Evolutionary conservation across 1,140 invertebrate species (phyloP).

Genomic region (Lutraria rhynchaena): DNA sequence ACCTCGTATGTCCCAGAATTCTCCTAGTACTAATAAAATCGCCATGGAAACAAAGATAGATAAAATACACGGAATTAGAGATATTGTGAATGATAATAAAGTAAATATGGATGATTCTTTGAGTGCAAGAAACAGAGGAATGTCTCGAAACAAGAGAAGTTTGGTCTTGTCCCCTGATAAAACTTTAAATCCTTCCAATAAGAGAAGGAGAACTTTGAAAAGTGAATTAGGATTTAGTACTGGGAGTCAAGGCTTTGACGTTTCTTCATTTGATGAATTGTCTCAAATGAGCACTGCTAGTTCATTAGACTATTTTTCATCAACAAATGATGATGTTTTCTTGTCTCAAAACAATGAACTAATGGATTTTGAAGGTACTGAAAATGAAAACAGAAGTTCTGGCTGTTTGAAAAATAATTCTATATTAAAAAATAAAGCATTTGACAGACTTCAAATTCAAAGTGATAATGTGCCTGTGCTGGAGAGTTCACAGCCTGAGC

Average conservation of each 20-base stretch:
- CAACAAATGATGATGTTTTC: slow-evolving; percentile 69
- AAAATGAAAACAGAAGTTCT: neutral
- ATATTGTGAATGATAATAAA: neutral
- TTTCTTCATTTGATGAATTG: slow-evolving; percentile 35
- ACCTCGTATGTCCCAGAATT: slow-evolving; percentile 14
- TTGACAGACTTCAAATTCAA: neutral
- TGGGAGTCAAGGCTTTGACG: slow-evolving; percentile 52
- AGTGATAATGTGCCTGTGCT: neutral
- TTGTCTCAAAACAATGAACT: slow-evolving; percentile 6
- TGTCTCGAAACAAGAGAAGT: slow-evolving; percentile 21
- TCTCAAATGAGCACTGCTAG: slow-evolving; percentile 52
- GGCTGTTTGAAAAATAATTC: neutral
- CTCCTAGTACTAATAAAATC: slow-evolving; percentile 24
- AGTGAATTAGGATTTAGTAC: neutral
- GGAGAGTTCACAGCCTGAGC: neutral
- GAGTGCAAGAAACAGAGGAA: neutral
- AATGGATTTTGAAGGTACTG: neutral
- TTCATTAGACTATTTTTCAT: slow-evolving; percentile 64
- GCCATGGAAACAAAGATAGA: neutral
- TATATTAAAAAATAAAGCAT: slow-evolving; percentile 7
- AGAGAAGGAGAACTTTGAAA: slow-evolving; percentile 19
- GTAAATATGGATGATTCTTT: neutral
- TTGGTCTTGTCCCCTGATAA: slow-evolving; percentile 24
- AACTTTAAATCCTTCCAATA: slow-evolving; percentile 43
- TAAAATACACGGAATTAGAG: neutral